Conservation (phyloP, 1,140 invertebrate species). For the Aleiodes sp. region DNA sequence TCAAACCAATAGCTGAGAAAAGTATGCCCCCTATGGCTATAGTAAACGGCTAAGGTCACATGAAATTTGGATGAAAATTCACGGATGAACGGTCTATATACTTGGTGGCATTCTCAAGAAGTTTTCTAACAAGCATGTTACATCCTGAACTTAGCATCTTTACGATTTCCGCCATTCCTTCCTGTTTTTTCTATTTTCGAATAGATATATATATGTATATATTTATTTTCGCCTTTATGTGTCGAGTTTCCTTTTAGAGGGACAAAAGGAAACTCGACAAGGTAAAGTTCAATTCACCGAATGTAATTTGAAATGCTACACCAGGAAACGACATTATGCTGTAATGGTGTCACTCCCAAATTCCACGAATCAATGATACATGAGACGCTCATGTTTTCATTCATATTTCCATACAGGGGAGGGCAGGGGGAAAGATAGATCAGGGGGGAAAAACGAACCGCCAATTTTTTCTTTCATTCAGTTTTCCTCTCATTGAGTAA, state of each 20-base stretch:
- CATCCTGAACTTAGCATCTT: slow-evolving; percentile 26
- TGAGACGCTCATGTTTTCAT: neutral
- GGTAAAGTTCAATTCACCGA: slow-evolving; percentile 7
- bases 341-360: neutral
- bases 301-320: slow-evolving; percentile 1
- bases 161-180: slow-evolving; percentile 17
- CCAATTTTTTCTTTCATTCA: too few species aligned
- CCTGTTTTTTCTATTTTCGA: neutral
- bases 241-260: neutral
- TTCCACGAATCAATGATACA: neutral
- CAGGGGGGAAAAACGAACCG: too few species aligned
- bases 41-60: neutral
- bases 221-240: neutral
- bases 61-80: slow-evolving; percentile 32
- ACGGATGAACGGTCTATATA: neutral
- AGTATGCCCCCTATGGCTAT: neutral
- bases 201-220: too few species aligned
- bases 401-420: neutral
- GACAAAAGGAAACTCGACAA: neutral
- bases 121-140: slow-evolving; percentile 32
- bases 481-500: too few species aligned
- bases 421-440: too few species aligned
- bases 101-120: neutral
- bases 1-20: slow-evolving; percentile 18
- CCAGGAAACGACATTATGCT: neutral